Conservation (phyloP, 2,888 invertebrate species). For the Creontiades dilutus region DNA sequence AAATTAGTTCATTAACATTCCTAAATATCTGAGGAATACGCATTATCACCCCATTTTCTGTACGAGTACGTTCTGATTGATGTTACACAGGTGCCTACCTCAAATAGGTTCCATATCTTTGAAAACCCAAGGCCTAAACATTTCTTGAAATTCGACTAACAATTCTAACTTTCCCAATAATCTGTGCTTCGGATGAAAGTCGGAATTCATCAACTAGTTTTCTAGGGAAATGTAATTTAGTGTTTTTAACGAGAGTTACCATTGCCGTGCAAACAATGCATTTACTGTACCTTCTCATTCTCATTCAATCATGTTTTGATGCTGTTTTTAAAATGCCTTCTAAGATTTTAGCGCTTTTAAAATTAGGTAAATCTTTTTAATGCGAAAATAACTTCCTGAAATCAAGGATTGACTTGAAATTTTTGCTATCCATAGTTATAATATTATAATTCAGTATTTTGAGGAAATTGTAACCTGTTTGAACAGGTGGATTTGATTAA, state of each 20-base stretch:
- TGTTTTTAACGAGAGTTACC: neutral
- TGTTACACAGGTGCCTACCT: no score
- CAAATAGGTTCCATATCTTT: neutral
- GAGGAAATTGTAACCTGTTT: constrained; percentile 53
- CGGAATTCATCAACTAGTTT: neutral
- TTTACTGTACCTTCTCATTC: constrained; percentile 53
- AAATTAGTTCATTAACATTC: no score
- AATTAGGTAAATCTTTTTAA: constrained; percentile 47
- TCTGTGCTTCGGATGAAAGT: neutral
- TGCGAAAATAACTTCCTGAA: constrained; percentile 1
- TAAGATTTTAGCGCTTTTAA: constrained; percentile 56
- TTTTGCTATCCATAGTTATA: constrained; percentile 41
- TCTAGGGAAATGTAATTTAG: neutral
- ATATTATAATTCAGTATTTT: constrained; percentile 50
- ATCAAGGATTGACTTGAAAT: constrained; percentile 37
- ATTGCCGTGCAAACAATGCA: constrained; percentile 57
- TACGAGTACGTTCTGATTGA: no score
- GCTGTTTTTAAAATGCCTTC: constrained; percentile 61
- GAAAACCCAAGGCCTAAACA: constrained; percentile 7
- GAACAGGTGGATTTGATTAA: neutral
- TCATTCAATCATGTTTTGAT: constrained; percentile 45
- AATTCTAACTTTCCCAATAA: neutral
- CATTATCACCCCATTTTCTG: no score
- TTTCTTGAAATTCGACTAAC: neutral
- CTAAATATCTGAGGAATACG: no score